Evolutionary conservation across 2,113 vertebrate genomes (phyloP), one percentile per base, ranked within the genome.

Genomic region (Enhydra lutris): DNA sequence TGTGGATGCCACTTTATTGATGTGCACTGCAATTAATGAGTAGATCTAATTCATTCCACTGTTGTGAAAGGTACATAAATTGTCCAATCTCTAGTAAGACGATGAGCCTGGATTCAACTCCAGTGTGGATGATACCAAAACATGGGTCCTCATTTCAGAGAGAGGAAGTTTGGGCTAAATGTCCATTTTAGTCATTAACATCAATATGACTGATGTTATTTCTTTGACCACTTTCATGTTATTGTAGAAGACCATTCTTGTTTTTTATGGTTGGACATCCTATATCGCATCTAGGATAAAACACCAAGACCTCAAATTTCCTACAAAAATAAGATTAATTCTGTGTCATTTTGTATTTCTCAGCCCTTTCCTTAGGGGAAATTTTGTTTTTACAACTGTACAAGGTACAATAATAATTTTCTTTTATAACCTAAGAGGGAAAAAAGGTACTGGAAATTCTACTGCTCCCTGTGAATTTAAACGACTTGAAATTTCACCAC

Each of bases 401-500:
- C 2, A 50, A 97, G 26, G 2, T 78, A 81, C 13, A 73, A 86
- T 34, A 88, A 91, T 74, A 63, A 71, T 82, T 93, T 91, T 82
- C 47, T 89, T 97, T 65, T 89, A 89, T 76, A 92, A 85, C 15
- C n/a, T 91, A 69, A 96, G 71, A 85, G 10, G 13, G 24, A 65
- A 91, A 83, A 93, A 57, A 18, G 4, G 17, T 67, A 67, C 24
- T 31, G 73, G 20, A 74, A 82, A 57, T 92, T 87, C 50, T 94
- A 74, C 2, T 63, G n/a, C 14, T 97, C 23, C 39, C 31, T 76
- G 12, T 91, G 79, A 96, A 89, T 86, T 23, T 95, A 57, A 94
- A 52, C 78, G 6, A 96, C 71, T 90, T 96, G 50, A 95, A 96
- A 79, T 92, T 69, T 96, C 21, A 86, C 39, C 13, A 59, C 18